These are phyloP conservation scores for Clistopyga incitator DNA, from an alignment of 2,888 invertebrate genomes.

Conservation along the genomic window DNA sequence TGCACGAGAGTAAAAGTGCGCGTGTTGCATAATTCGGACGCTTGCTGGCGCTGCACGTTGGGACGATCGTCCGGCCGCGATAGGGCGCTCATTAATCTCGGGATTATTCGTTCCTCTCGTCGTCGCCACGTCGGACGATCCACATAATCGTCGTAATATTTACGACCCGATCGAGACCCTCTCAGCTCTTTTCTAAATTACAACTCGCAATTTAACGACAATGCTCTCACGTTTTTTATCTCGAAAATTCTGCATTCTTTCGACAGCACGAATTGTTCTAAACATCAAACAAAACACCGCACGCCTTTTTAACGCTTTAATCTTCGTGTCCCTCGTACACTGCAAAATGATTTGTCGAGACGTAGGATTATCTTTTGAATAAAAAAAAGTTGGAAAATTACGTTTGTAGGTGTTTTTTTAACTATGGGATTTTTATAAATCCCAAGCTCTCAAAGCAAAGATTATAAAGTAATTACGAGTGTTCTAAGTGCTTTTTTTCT, in stretches of 20 bases:
- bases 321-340: too few relatives aligned
- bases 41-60: background rate
- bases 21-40: slow-evolving; percentile 20
- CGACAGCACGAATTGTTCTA: too few relatives aligned
- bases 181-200: background rate
- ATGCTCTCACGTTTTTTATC: too few relatives aligned
- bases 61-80: slow-evolving; percentile 19
- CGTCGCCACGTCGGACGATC: slow-evolving; percentile 10
- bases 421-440: too few relatives aligned
- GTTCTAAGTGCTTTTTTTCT: slow-evolving; percentile 36
- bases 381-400: too few relatives aligned
- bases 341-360: too few relatives aligned
- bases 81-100: slow-evolving; percentile 14
- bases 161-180: slow-evolving; percentile 20
- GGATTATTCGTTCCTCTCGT: slow-evolving; percentile 17
- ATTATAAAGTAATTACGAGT: background rate
- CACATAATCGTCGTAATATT: slow-evolving; percentile 29
- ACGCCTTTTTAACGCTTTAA: too few relatives aligned
- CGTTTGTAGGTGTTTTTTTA: too few relatives aligned
- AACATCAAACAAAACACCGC: too few relatives aligned
- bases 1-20: slow-evolving; percentile 38
- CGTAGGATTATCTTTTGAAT: too few relatives aligned
- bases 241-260: too few relatives aligned
- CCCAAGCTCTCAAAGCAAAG: background rate
- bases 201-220: background rate